Evolutionary conservation across 2,113 vertebrate genomes (phyloP).

Genomic region (Raja brachyura): DNA sequence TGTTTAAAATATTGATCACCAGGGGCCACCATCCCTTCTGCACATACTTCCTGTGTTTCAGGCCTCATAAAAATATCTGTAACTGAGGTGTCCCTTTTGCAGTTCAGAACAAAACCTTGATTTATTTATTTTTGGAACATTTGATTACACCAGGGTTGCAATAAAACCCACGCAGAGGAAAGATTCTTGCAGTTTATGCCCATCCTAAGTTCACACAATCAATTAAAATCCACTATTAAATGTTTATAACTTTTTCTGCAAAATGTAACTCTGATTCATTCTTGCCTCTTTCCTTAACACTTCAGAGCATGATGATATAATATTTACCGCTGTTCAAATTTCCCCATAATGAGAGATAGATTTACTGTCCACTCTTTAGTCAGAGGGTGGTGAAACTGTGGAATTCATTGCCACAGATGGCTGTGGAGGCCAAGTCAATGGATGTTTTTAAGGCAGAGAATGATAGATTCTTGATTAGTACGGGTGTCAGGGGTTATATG

Average conservation of each 20-base stretch:
- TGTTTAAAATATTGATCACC: neutral
- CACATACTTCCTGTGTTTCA: neutral
- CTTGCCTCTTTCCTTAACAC: too few relatives aligned
- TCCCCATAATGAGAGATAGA: too few relatives aligned
- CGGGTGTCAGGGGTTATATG: too few relatives aligned
- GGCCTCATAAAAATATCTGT: neutral
- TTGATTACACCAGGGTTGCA: neutral
- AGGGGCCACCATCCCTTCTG: neutral
- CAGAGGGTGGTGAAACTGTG: too few relatives aligned
- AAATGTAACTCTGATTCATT: neutral
- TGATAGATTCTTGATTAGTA: too few relatives aligned
- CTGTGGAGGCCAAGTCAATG: too few relatives aligned
- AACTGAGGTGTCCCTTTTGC: neutral
- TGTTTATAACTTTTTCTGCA: neutral
- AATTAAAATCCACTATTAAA: neutral
- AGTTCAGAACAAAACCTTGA: conserved; percentile 7
- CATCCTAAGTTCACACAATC: neutral
- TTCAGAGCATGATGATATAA: too few relatives aligned
- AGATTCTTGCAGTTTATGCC: neutral
- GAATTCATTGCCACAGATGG: too few relatives aligned
- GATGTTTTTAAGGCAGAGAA: too few relatives aligned
- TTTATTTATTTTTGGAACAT: neutral
- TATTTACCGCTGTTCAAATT: too few relatives aligned
- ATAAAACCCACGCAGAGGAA: neutral
- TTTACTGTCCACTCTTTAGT: too few relatives aligned